A percentile compares a stretch with the other conserved stretches of the same genome.
phyloP scores from a whole-genome alignment of 2,797 vertebrate species.

The Tiaroga cobitis region DNA sequence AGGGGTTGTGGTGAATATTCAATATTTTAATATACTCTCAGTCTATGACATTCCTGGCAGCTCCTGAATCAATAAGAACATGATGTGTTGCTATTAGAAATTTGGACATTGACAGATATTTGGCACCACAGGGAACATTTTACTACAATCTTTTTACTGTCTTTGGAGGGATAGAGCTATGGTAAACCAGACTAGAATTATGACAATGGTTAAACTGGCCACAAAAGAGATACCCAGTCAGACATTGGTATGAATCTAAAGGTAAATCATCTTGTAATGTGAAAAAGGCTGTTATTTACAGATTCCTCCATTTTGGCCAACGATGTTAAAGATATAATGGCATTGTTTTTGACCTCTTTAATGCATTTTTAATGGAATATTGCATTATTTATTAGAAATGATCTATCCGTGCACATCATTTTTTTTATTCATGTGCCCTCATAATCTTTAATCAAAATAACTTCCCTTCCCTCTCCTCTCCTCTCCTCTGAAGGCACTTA shows the following conservation, averaged over 20 bases:
- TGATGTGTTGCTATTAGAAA: neutral
- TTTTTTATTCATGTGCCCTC: no score
- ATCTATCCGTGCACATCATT: neutral
- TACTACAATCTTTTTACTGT: neutral
- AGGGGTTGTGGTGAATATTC: constrained; percentile 11
- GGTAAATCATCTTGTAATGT: neutral
- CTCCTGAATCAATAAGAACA: neutral
- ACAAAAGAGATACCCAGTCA: neutral
- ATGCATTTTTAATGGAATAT: neutral
- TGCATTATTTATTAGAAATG: neutral
- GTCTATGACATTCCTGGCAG: constrained; percentile 11
- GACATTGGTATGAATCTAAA: neutral
- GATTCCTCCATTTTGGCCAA: neutral
- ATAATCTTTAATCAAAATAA: constrained; percentile 1
- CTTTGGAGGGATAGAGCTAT: neutral
- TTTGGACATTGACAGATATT: constrained; percentile 13
- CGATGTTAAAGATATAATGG: neutral
- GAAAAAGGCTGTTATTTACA: neutral
- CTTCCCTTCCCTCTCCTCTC: neutral
- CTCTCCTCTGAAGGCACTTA: no score
- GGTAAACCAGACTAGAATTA: neutral
- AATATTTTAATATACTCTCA: constrained; percentile 28
- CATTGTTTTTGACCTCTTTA: neutral
- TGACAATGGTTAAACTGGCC: neutral
- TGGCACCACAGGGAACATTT: neutral